Percentiles rank a stretch among this genome's conserved stretches.
Conservation (phyloP, 2,797 vertebrate species). For the Xyrichtys novacula region DNA sequence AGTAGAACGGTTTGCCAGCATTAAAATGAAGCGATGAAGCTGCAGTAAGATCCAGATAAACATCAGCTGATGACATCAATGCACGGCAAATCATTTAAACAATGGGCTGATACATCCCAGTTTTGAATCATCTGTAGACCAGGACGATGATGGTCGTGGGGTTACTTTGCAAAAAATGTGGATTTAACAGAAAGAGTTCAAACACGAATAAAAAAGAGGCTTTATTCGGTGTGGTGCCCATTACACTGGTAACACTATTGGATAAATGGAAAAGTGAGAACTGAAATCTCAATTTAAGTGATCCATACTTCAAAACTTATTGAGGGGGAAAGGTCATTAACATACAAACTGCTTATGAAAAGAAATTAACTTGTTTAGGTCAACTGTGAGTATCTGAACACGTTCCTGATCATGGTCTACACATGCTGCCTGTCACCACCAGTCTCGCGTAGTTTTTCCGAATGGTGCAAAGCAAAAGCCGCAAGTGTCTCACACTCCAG, state of each 20-base stretch:
- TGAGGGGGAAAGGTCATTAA: conserved; percentile 52
- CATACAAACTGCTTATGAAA: conserved; percentile 59
- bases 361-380: conserved; percentile 44
- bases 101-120: too few species aligned
- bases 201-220: conserved; percentile 54
- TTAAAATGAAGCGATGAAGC: too few species aligned
- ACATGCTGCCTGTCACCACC: conserved; percentile 55
- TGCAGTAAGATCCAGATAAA: too few species aligned
- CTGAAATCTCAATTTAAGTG: conserved; percentile 56
- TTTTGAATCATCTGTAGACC: too few species aligned
- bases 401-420: conserved; percentile 52
- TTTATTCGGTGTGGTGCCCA: conserved; percentile 91
- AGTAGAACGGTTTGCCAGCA: too few species aligned
- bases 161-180: too few species aligned
- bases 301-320: conserved; percentile 54
- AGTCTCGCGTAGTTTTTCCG: conserved; percentile 54
- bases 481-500: conserved; percentile 56
- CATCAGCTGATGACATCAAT: too few species aligned
- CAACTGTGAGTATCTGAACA: conserved; percentile 47
- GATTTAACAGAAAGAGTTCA: conserved; percentile 21
- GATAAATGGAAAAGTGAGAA: conserved; percentile 85
- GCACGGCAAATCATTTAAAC: too few species aligned
- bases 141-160: too few species aligned
- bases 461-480: conserved; percentile 64
- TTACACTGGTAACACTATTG: conserved; percentile 89